These are phyloP conservation scores for Zeuzera pyrina DNA, from an alignment of 2,888 invertebrate species.

Conservation along the genomic window DNA sequence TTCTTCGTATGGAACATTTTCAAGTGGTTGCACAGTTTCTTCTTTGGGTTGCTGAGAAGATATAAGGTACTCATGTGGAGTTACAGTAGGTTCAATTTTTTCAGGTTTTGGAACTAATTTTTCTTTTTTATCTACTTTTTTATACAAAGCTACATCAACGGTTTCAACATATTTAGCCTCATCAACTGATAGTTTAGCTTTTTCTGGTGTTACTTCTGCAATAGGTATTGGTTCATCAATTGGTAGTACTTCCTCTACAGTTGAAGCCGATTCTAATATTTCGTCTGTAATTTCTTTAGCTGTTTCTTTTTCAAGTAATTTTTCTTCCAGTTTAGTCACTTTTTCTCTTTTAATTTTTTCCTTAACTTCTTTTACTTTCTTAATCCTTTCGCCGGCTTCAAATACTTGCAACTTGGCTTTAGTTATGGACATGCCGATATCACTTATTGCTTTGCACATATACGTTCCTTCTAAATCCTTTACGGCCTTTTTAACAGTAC, in stretches of 20 bases:
- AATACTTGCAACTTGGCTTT: slow-evolving; percentile 83
- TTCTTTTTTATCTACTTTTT: slow-evolving; percentile 73
- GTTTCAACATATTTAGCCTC: slow-evolving; percentile 74
- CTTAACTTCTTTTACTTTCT: slow-evolving; percentile 56
- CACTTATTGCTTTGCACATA: slow-evolving; percentile 88
- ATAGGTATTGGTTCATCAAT: slow-evolving; percentile 73
- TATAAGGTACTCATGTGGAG: slow-evolving; percentile 72
- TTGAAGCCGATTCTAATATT: slow-evolving; percentile 61
- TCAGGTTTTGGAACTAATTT: slow-evolving; percentile 46
- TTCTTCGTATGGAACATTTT: slow-evolving; percentile 70
- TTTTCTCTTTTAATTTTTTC: slow-evolving; percentile 66
- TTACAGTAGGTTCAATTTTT: slow-evolving; percentile 61
- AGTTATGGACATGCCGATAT: slow-evolving; percentile 85
- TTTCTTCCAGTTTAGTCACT: slow-evolving; percentile 40
- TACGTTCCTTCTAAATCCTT: slow-evolving; percentile 83
- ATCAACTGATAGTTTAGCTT: slow-evolving; percentile 68
- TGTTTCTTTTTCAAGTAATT: slow-evolving; percentile 26
- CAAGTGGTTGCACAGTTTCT: slow-evolving; percentile 63
- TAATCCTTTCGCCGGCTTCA: slow-evolving; percentile 61
- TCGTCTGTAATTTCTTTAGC: slow-evolving; percentile 49
- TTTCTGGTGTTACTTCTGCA: slow-evolving; percentile 42
- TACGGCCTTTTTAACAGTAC: slow-evolving; percentile 77
- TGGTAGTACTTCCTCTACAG: slow-evolving; percentile 56
- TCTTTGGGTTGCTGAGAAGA: slow-evolving; percentile 73
- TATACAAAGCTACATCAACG: slow-evolving; percentile 75